Base-by-base conservation (phyloP, 2,888 invertebrate species). In the Drosophila falleni region DNA sequence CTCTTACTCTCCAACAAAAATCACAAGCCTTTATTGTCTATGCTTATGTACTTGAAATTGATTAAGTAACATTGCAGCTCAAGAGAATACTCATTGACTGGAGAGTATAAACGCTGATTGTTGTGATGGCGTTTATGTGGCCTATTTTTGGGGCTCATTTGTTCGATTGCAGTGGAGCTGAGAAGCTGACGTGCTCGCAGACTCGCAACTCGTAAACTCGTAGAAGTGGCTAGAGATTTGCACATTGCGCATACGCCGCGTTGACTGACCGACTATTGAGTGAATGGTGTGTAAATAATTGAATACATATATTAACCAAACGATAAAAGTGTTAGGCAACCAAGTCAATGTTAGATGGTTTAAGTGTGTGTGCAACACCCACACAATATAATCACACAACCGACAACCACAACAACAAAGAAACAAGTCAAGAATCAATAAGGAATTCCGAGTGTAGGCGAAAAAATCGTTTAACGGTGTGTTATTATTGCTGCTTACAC, bases 321-420 rank as follows among this genome's bases (percentile, higher is more conserved):
- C 44, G 16, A 23, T 35, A 33, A 49, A 44, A 29, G 33, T 63
- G 81, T 87, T 89, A 75, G 72, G 69, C 81, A 89, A 89, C 83
- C 61, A 37, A 65, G 59, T 61, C 54, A 66, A 13, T 31, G 50
- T 5, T 55, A 26, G 23, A 19, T 53, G 51, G 8, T 8, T 29
- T 29, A 29, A 29, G 5, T 29, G 26, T 47, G 58, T 46, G 62
- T 35, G 23, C 19, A 23, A 13, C 35, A 55, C 16, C 47, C 39
- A 15, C 13, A 41, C 5, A 15, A 33, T 0, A 15, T 19, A n/a
- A 33, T 10, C 15, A 29, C 39, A 39, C 11, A 46, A 13, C 9
- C 46, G 23, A 23, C 15, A 39, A 13, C 16, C 29, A 23, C 47
- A 37, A 56, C 50, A 58, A 47, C 23, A 23, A 19, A 19, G 35